Evolutionary conservation across 2,888 invertebrate species (phyloP).

Genomic region (Kryphioiulus occultus): DNA sequence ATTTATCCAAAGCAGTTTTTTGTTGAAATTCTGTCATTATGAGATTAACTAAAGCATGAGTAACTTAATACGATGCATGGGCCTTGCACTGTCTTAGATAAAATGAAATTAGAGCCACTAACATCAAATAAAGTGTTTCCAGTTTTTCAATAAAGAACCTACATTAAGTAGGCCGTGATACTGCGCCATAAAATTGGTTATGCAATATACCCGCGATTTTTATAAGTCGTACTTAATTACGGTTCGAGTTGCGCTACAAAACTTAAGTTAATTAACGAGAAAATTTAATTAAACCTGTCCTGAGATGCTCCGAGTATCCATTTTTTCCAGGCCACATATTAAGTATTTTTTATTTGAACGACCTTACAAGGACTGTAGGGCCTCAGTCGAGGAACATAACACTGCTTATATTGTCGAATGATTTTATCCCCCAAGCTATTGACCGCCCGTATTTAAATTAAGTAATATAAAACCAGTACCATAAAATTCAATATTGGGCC

Average conservation of each 20-base stretch:
- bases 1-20: no score
- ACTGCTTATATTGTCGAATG: neutral
- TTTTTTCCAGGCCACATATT: neutral
- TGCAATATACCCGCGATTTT: neutral
- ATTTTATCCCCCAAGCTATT: neutral
- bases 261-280: neutral
- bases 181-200: neutral
- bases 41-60: neutral
- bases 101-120: neutral
- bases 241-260: neutral
- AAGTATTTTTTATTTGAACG: neutral
- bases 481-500: neutral
- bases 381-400: neutral
- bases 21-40: neutral
- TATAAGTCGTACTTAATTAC: neutral
- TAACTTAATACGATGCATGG: neutral
- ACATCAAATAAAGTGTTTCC: neutral
- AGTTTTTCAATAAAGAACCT: neutral
- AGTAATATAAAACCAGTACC: slow-evolving; percentile 12
- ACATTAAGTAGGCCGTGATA: neutral
- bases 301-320: neutral
- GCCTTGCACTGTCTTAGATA: neutral
- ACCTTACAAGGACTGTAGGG: neutral
- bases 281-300: neutral
- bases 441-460: neutral